phyloP scores from a whole-genome alignment of 1,140 invertebrate species.

The Drosophila serrata region DNA sequence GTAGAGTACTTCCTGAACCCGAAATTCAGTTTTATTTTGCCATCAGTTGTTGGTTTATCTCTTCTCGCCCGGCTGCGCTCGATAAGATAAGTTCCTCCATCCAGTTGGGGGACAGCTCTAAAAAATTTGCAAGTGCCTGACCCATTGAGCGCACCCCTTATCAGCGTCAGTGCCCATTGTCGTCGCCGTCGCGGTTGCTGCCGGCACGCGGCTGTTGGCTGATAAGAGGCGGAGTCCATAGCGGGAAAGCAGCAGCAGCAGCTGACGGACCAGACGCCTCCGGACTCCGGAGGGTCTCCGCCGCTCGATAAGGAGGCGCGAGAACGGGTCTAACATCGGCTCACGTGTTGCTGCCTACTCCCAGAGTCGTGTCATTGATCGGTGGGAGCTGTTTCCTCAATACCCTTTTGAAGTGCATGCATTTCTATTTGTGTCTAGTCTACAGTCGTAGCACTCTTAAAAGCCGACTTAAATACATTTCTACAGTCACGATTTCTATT shows the following conservation, averaged over 20 bases:
- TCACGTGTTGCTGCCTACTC: slow-evolving; percentile 67
- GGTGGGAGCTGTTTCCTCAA: slow-evolving; percentile 22
- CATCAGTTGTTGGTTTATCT: slow-evolving; percentile 40
- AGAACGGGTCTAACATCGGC: slow-evolving; percentile 16
- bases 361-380: not conserved
- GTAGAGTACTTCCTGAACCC: slow-evolving; percentile 33
- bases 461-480: slow-evolving; percentile 13
- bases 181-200: slow-evolving; percentile 12
- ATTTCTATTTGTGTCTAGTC: slow-evolving; percentile 35
- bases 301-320: slow-evolving; percentile 34
- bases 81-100: slow-evolving; percentile 41
- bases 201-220: slow-evolving; percentile 68
- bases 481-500: slow-evolving; percentile 53
- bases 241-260: slow-evolving; percentile 29
- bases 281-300: slow-evolving; percentile 30
- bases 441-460: slow-evolving; percentile 10
- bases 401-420: slow-evolving; percentile 36
- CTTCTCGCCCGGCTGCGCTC: slow-evolving; percentile 9
- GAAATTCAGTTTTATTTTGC: slow-evolving; percentile 25
- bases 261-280: slow-evolving; percentile 56
- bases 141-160: slow-evolving; percentile 56
- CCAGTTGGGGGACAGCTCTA: slow-evolving; percentile 24
- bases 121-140: slow-evolving; percentile 62
- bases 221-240: slow-evolving; percentile 45
- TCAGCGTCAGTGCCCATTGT: slow-evolving; percentile 36